Percentiles rank a stretch among this genome's conserved stretches.
Evolutionary conservation across 2,113 vertebrate genomes (phyloP).

Genomic region (Prochilodus magdalenae): DNA sequence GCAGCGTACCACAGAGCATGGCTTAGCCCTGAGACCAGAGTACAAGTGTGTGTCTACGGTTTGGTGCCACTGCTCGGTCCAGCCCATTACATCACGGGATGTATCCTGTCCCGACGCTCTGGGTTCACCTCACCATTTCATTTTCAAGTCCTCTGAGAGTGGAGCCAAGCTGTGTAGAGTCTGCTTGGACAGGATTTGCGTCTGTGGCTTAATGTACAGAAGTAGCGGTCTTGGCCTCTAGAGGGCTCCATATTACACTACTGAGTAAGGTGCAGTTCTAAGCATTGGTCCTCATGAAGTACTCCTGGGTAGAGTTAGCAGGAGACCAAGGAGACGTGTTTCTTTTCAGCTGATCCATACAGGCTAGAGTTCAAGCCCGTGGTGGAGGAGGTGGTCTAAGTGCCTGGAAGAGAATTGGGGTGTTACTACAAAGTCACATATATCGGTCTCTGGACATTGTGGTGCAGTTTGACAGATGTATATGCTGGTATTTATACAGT

Average conservation of each 20-base stretch:
- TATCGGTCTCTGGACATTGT: no score
- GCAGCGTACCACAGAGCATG: neutral
- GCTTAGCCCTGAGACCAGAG: neutral
- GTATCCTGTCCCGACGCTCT: neutral
- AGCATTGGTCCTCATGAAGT: neutral
- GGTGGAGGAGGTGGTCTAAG: conserved; percentile 70
- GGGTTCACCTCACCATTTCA: neutral
- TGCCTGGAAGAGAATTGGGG: conserved; percentile 60
- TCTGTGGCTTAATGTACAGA: neutral
- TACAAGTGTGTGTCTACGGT: neutral
- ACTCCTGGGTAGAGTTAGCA: neutral
- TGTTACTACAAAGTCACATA: no score
- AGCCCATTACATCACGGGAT: neutral
- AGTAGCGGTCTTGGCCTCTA: neutral
- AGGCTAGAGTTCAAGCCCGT: conserved; percentile 60
- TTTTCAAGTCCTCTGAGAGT: neutral
- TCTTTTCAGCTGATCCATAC: neutral
- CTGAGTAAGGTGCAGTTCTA: neutral
- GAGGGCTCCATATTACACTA: neutral
- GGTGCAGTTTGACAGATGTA: no score
- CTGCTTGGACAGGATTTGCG: neutral
- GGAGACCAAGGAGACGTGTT: neutral
- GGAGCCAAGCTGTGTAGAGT: neutral
- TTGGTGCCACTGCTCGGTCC: neutral
- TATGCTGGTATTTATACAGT: neutral